phyloP scores from a whole-genome alignment of 2,888 invertebrate genomes.

The Sinelater perroti region DNA sequence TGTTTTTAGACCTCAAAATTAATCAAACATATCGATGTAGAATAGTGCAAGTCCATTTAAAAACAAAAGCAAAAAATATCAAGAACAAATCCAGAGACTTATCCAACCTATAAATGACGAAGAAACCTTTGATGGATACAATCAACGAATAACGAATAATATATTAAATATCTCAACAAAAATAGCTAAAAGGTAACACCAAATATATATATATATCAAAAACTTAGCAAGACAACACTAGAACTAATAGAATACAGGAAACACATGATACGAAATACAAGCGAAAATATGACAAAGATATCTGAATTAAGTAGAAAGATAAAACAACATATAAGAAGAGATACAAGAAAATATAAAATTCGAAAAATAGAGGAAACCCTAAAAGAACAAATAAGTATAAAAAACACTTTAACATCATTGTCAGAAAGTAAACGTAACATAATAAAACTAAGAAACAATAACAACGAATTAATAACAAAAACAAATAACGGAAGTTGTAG shows the following conservation, averaged over 20 bases:
- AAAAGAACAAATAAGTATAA: not conserved
- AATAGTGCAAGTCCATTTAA: too few relatives aligned
- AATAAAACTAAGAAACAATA: constrained; percentile 2
- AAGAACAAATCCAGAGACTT: not conserved
- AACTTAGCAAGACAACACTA: not conserved
- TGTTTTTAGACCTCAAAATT: too few relatives aligned
- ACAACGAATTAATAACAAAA: constrained; percentile 4
- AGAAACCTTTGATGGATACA: not conserved
- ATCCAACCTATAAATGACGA: not conserved
- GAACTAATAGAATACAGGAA: constrained; percentile 2
- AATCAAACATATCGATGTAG: too few relatives aligned
- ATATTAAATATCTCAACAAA: constrained; percentile 2
- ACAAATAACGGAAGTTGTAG: constrained; percentile 1
- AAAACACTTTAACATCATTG: not conserved
- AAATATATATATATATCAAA: not conserved
- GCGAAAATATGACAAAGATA: not conserved
- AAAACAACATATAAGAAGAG: constrained; percentile 4
- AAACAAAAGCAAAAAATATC: not conserved
- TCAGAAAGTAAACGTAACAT: not conserved
- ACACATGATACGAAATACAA: not conserved
- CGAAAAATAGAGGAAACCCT: not conserved
- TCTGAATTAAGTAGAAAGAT: not conserved
- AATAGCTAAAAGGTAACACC: not conserved
- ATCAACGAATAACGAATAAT: not conserved
- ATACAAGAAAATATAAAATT: not conserved